These are phyloP conservation scores for Psix sp. DNA, from an alignment of 1,140 invertebrate genomes.

Conservation along the genomic window DNA sequence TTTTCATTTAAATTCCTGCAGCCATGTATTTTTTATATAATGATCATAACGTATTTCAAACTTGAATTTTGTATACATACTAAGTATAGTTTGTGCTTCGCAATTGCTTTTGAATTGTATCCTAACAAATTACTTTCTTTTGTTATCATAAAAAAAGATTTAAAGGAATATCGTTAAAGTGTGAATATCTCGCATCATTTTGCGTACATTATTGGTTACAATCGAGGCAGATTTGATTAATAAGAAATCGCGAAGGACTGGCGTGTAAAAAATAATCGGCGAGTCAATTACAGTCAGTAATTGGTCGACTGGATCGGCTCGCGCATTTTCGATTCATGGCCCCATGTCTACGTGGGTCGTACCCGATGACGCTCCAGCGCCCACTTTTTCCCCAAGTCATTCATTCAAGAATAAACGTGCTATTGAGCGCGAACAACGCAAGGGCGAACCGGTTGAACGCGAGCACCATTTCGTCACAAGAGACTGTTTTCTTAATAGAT, in stretches of 20 bases:
- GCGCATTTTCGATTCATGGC: slow-evolving; percentile 49
- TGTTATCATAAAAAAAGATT: too few species aligned
- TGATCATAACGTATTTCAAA: too few species aligned
- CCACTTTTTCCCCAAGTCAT: slow-evolving; percentile 42
- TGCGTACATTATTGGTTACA: too few species aligned
- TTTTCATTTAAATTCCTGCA: too few species aligned
- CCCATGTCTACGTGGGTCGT: slow-evolving; percentile 37
- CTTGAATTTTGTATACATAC: too few species aligned
- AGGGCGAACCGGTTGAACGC: slow-evolving; percentile 53
- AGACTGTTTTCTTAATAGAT: slow-evolving; percentile 44
- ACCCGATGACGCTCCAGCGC: slow-evolving; percentile 51
- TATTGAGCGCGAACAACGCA: slow-evolving; percentile 28
- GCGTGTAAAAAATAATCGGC: background rate
- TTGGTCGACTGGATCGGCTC: slow-evolving; percentile 38
- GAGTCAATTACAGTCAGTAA: slow-evolving; percentile 17
- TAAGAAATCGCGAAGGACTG: background rate
- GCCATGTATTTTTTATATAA: too few species aligned
- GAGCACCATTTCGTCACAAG: slow-evolving; percentile 42
- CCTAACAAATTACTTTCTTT: too few species aligned
- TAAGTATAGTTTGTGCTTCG: too few species aligned
- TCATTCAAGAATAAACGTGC: slow-evolving; percentile 52
- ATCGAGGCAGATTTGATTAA: background rate
- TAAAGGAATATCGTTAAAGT: too few species aligned
- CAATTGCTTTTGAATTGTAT: too few species aligned
- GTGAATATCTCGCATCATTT: too few species aligned